These are phyloP conservation scores for Cheilosia soror DNA, from an alignment of 2,888 invertebrate genomes.

Conservation along the genomic window DNA sequence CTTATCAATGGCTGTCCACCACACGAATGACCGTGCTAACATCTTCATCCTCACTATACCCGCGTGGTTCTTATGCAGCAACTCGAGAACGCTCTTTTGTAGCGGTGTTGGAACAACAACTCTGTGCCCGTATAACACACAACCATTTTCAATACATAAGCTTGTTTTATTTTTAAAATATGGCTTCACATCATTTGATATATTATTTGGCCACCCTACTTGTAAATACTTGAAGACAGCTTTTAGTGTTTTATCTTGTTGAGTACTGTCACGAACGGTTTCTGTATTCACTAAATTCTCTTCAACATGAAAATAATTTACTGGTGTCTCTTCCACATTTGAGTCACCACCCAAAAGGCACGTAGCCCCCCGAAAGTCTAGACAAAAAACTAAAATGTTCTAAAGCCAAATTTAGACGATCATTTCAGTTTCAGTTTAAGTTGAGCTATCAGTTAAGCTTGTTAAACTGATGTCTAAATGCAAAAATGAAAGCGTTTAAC, in stretches of 20 bases:
- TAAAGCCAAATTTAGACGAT: no score
- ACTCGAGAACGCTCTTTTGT: neutral
- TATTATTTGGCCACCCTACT: constrained; percentile 15
- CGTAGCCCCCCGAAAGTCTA: no score
- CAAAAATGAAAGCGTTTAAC: no score
- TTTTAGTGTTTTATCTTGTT: neutral
- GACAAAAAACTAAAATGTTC: no score
- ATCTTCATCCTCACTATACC: constrained; percentile 34
- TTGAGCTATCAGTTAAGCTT: no score
- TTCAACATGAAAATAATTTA: no score
- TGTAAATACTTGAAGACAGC: neutral
- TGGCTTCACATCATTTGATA: constrained; percentile 3
- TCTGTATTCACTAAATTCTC: no score
- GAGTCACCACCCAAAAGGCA: no score
- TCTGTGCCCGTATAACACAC: constrained; percentile 27
- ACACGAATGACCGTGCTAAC: constrained; percentile 37
- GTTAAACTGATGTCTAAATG: no score
- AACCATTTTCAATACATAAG: constrained; percentile 24
- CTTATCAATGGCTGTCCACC: constrained; percentile 32
- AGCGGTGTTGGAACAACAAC: constrained; percentile 17
- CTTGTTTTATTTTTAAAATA: constrained; percentile 30
- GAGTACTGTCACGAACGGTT: neutral
- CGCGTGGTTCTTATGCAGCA: no score
- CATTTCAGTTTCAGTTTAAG: no score
- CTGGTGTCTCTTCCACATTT: no score